phyloP scores from a whole-genome alignment of 2,113 vertebrate species.

The Labrus mixtus region DNA sequence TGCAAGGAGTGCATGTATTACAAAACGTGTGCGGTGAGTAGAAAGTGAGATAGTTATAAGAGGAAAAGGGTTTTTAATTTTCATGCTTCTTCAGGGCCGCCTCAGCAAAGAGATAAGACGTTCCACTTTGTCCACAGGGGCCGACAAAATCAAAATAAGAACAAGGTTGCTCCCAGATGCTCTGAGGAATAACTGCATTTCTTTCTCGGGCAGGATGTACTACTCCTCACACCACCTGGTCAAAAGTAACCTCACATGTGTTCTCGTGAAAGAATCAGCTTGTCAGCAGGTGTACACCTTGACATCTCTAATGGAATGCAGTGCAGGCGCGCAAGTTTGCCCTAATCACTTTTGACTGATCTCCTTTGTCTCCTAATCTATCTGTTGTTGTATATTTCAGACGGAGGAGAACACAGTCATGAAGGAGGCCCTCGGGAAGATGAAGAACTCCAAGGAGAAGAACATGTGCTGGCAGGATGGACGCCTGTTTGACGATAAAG shows the following conservation, averaged over 20 bases:
- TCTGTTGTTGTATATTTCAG: conserved; percentile 77
- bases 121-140: neutral
- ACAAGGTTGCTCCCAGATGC: neutral
- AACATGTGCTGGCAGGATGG: conserved; percentile 98
- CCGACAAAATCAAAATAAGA: neutral
- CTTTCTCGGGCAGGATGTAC: neutral
- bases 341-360: conserved; percentile 42
- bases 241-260: conserved; percentile 4
- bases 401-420: conserved; percentile 95
- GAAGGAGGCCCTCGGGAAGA: conserved; percentile 91
- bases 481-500: conserved; percentile 92
- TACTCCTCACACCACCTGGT: neutral
- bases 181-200: neutral
- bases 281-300: conserved; percentile 38
- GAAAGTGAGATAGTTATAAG: too few relatives aligned
- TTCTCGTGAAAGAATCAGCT: conserved; percentile 13
- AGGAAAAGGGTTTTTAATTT: neutral
- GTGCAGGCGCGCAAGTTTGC: neutral
- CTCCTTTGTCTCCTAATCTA: conserved; percentile 32
- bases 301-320: neutral
- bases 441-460: conserved; percentile 89
- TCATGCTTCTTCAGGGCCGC: neutral
- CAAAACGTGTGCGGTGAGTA: too few relatives aligned
- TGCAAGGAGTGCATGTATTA: too few relatives aligned
- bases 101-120: neutral